Evolutionary conservation across 2,888 invertebrate species (phyloP).

Genomic region (Papilio elwesi): DNA sequence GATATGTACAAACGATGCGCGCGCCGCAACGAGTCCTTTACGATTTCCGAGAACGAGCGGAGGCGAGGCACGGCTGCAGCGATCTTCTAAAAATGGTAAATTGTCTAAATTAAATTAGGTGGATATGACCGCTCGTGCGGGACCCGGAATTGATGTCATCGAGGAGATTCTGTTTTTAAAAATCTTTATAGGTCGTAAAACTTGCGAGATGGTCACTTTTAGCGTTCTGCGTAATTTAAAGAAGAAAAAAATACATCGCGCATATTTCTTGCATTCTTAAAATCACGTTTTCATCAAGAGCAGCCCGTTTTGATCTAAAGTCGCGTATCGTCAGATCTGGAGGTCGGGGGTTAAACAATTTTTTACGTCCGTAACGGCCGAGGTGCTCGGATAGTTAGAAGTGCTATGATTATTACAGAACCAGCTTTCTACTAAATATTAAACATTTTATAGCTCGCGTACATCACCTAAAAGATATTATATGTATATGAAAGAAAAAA

Average conservation of each 20-base stretch:
- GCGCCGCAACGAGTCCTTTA: conserved; percentile 57
- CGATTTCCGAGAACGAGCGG: conserved; percentile 69
- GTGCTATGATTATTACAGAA: conserved; percentile 14
- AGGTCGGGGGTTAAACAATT: conserved; percentile 37
- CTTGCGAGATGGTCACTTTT: conserved; percentile 49
- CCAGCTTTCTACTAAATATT: conserved; percentile 30
- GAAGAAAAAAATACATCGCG: conserved; percentile 30
- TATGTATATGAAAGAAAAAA: conserved; percentile 18
- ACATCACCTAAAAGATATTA: conserved; percentile 23
- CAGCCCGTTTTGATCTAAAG: conserved; percentile 36
- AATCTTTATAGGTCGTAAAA: conserved; percentile 47
- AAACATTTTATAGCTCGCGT: conserved; percentile 21
- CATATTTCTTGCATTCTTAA: conserved; percentile 38
- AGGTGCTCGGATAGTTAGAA: conserved; percentile 36
- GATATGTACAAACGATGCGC: conserved; percentile 60
- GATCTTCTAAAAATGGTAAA: conserved; percentile 67
- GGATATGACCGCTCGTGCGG: conserved; percentile 60
- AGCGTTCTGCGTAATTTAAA: conserved; percentile 44
- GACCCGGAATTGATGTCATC: conserved; percentile 50
- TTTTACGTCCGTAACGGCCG: conserved; percentile 31
- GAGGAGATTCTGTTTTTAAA: conserved; percentile 45
- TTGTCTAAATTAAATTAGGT: conserved; percentile 71
- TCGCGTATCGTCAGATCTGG: conserved; percentile 35
- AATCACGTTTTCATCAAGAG: conserved; percentile 40
- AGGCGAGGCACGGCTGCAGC: conserved; percentile 56